phyloP scores from a whole-genome alignment of 2,888 invertebrate genomes.

The Aleiodes testaceus region DNA sequence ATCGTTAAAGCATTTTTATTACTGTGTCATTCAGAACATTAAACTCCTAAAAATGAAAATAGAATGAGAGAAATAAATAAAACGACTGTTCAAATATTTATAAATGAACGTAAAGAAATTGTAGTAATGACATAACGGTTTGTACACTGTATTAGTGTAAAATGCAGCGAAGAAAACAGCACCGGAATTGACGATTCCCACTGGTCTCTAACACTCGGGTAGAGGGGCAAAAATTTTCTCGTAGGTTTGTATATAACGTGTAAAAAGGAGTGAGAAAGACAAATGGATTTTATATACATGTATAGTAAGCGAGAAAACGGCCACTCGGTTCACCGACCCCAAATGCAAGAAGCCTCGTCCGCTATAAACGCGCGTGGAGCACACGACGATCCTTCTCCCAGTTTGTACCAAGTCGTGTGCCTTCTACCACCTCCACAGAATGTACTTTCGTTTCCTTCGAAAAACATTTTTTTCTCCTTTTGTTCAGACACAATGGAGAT shows the following conservation, averaged over 20 bases:
- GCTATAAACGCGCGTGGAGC: slow-evolving; percentile 14
- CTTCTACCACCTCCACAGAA: slow-evolving; percentile 57
- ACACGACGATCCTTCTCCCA: slow-evolving; percentile 23
- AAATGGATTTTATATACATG: slow-evolving; percentile 27
- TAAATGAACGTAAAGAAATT: slow-evolving; percentile 1
- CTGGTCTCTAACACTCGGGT: neutral
- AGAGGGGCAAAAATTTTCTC: too few species aligned
- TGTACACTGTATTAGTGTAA: neutral
- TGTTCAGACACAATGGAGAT: neutral
- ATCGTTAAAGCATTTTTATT: neutral
- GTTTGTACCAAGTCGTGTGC: slow-evolving; percentile 37
- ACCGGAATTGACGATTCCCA: slow-evolving; percentile 17
- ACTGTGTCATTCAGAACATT: neutral
- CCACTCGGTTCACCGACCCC: slow-evolving; percentile 67
- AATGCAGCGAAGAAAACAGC: neutral
- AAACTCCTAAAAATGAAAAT: neutral
- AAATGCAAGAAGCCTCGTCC: slow-evolving; percentile 52
- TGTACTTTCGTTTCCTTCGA: slow-evolving; percentile 21
- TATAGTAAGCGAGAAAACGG: slow-evolving; percentile 55
- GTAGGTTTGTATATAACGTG: too few species aligned
- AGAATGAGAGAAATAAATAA: neutral
- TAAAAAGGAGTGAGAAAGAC: slow-evolving; percentile 29
- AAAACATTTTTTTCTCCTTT: slow-evolving; percentile 1
- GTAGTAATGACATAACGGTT: slow-evolving; percentile 29
- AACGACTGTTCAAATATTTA: neutral